Evolutionary conservation across 1,140 invertebrate species (phyloP).

Genomic region (Dufourea novaeangliae): DNA sequence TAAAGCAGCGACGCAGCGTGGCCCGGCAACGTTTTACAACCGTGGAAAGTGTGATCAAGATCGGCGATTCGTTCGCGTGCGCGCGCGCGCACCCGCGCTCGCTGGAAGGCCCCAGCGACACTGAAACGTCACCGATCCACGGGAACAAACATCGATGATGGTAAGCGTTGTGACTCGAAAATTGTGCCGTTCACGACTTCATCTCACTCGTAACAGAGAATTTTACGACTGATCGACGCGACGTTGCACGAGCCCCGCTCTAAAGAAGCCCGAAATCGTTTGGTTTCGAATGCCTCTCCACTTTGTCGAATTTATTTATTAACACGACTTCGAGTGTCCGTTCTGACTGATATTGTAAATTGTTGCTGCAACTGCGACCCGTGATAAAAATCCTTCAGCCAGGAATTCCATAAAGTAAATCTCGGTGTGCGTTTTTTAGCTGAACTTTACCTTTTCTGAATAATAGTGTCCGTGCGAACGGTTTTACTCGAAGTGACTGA

Average conservation of each 20-base stretch:
- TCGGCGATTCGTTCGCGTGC: constrained; percentile 37
- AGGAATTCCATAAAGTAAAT: background rate
- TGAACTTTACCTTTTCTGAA: too few species aligned
- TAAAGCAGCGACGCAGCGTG: constrained; percentile 22
- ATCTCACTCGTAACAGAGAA: constrained; percentile 3
- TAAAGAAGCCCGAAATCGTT: background rate
- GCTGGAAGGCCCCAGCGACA: constrained; percentile 11
- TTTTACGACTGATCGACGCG: constrained; percentile 11
- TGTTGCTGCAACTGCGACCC: background rate
- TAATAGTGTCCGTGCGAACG: too few species aligned
- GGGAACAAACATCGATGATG: background rate
- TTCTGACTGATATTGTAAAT: background rate
- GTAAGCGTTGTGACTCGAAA: constrained; percentile 1
- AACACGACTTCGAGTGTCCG: background rate
- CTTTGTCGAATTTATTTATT: constrained; percentile 8
- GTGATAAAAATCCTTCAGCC: background rate
- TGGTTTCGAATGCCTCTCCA: too few species aligned
- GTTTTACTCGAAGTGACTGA: too few species aligned
- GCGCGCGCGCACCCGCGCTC: background rate
- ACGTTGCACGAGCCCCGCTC: background rate
- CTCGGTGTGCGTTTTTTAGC: too few species aligned
- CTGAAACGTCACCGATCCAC: background rate
- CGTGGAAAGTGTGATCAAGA: constrained; percentile 33
- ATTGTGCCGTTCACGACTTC: constrained; percentile 26
- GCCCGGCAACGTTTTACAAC: constrained; percentile 28